Evolutionary conservation across 1,140 invertebrate species (phyloP), one percentile per base, ranked within the genome.

Genomic region (Solenopsis invicta): DNA sequence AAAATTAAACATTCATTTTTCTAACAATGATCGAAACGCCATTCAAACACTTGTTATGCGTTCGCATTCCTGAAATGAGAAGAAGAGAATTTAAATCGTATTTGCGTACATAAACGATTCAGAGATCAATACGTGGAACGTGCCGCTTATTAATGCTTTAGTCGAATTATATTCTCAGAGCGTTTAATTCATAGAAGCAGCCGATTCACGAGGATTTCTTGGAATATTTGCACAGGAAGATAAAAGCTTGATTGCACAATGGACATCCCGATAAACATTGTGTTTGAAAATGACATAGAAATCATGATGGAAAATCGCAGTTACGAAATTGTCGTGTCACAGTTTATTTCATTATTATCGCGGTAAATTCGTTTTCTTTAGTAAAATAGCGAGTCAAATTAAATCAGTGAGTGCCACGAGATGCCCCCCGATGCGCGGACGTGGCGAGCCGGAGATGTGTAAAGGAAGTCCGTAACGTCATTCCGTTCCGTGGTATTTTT

Each of bases 401-500:
- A n/a, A 52, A 45, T 16, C 29, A 50, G 8, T 29, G 34, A 75
- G 34, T 48, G 52, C n/a, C 34, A 34, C 12, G 34, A 75, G 34
- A 61, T 24, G 16, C 50, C 16, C 16, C 10, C 29, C 41, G 52
- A 24, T 48, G 34, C 74, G 48, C 48, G 71, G 18, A 59, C 10
- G 34, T 52, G 6, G 41, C 80, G 54, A 50, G 45, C 4, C 76
- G 21, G 52, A 61, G 50, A 64, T 81, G 81, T 85, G 66, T 74
- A 72, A 69, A 66, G 64, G 78, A 66, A 78, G 50, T 75, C 69
- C 16, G 41, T 29, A 61, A 34, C 29, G 34, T 69, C 77, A 80
- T 67, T 48, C 18, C 61, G 61, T 62, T 29, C 48, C 24, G 77
- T 12, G 76, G 29, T 90, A 90, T 90, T 89, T 90, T 90, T 56